Percentiles rank a stretch among this genome's conserved stretches.
Evolutionary conservation across 2,888 invertebrate species (phyloP).

Genomic region (Pyrrhia umbra): DNA sequence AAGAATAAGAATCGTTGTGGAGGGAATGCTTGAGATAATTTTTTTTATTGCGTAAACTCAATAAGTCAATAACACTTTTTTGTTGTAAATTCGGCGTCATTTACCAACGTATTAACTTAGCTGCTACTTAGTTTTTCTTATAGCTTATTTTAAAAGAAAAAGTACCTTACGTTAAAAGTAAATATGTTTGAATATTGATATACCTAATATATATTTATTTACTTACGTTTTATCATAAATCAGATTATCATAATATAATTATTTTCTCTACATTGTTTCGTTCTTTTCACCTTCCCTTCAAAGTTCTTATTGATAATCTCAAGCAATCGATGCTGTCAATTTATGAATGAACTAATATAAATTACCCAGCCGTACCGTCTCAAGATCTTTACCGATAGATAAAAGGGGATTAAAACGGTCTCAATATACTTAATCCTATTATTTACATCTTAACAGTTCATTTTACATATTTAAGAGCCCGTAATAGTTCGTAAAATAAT

Average conservation of each 20-base stretch:
- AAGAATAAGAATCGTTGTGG: background rate
- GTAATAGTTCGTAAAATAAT: conserved; percentile 38
- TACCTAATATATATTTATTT: too few species aligned
- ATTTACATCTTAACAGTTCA: conserved; percentile 33
- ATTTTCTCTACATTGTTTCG: too few species aligned
- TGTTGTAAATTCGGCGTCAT: too few species aligned
- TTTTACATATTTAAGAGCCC: conserved; percentile 26
- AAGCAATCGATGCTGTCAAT: background rate
- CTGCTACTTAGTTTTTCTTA: too few species aligned
- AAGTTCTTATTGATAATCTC: background rate
- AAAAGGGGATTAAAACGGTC: conserved; percentile 12
- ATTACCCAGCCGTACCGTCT: background rate
- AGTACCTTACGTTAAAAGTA: too few species aligned
- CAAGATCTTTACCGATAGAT: conserved; percentile 4
- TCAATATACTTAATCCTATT: conserved; percentile 37
- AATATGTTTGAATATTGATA: too few species aligned
- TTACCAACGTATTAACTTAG: too few species aligned
- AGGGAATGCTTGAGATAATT: background rate
- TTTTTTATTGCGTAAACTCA: background rate
- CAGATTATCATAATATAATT: too few species aligned
- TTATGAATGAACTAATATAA: conserved; percentile 13
- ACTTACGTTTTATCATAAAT: too few species aligned
- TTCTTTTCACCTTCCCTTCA: background rate
- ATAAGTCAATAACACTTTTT: too few species aligned
- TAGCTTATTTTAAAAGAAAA: too few species aligned